Percentiles rank a stretch among this genome's conserved stretches.
Evolutionary conservation across 2,888 invertebrate species (phyloP).

Genomic region (Rhamphomyia laevipes): DNA sequence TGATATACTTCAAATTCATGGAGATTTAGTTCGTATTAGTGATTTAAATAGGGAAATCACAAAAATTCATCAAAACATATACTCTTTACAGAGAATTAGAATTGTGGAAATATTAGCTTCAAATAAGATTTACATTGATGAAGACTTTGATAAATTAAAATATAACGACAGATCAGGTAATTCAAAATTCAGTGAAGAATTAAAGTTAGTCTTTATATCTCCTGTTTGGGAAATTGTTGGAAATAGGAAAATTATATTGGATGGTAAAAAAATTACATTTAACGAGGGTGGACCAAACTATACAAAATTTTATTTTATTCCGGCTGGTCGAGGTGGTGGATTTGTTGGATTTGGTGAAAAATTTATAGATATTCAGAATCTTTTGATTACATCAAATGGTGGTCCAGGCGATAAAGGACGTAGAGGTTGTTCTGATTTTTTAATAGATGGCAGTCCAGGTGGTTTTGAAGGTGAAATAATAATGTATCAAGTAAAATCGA

Average conservation of each 20-base stretch:
- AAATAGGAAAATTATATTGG: not conserved
- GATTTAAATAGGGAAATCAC: too few species aligned
- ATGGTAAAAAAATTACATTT: too few species aligned
- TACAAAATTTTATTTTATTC: not conserved
- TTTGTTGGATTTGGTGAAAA: not conserved
- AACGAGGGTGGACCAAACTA: not conserved
- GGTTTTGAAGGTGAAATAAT: too few species aligned
- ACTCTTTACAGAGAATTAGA: not conserved
- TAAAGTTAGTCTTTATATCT: not conserved
- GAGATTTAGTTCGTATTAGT: not conserved
- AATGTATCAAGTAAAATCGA: too few species aligned
- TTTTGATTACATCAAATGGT: not conserved
- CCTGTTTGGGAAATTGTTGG: not conserved
- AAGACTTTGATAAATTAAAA: not conserved
- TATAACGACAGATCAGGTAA: not conserved
- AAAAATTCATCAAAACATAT: not conserved
- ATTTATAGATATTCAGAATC: not conserved
- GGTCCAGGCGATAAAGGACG: too few species aligned
- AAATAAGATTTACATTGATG: not conserved
- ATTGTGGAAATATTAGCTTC: not conserved
- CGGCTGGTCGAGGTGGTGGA: not conserved
- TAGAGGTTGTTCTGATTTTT: too few species aligned
- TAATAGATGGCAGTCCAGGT: too few species aligned
- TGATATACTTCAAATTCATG: not conserved
- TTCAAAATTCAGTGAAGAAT: too few species aligned